Base-by-base conservation (phyloP, 2,888 invertebrate species). In the Lathronympha strigana region DNA sequence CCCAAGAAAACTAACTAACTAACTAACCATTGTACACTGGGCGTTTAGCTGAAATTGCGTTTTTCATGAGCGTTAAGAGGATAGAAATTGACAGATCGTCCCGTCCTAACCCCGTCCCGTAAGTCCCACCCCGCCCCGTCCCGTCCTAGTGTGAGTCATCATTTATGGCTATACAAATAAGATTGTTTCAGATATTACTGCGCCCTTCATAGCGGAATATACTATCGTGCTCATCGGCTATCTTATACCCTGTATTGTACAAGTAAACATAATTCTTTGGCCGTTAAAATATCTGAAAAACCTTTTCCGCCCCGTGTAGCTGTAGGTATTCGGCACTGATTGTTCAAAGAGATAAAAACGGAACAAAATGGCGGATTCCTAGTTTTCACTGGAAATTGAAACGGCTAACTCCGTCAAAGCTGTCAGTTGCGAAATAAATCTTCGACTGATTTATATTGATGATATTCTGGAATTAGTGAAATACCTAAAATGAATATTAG, bases 291-390 rank as follows among this genome's bases (percentile, higher is more conserved):
- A 19, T 43, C 45, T 45, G 15, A 9, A 21, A 45, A 45, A 9
- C 45, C 45, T 45, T 45, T 45, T 19, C 19, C 21, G 11, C 21
- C 4, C 19, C n/a, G n/a, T n/a, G n/a, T n/a, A n/a, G n/a, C n/a
- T 45, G 45, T 21, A 21, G 45, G 45, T 13, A 21, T 45, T 45
- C 21, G 13, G 21, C 45, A 45, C 45, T 45, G 45, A 45, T 45
- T 45, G 45, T 45, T 45, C 45, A 45, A 45, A 45, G 45, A 21
- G 45, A 45, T 45, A 45, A 45, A 45, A 45, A 45, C 45, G 21
- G 45, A 45, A 45, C 45, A 21, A 45, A 45, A 45, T 21, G 45
- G 45, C 21, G 45, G 19, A 21, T 5, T 45, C 13, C 45, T 45
- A 45, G 45, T 45, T 45, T 11, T 21, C 21, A 45, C 21, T 9